Evolutionary conservation across 1,140 invertebrate species (phyloP), one percentile per base, ranked within the genome.

Genomic region (Heterodera schachtii): DNA sequence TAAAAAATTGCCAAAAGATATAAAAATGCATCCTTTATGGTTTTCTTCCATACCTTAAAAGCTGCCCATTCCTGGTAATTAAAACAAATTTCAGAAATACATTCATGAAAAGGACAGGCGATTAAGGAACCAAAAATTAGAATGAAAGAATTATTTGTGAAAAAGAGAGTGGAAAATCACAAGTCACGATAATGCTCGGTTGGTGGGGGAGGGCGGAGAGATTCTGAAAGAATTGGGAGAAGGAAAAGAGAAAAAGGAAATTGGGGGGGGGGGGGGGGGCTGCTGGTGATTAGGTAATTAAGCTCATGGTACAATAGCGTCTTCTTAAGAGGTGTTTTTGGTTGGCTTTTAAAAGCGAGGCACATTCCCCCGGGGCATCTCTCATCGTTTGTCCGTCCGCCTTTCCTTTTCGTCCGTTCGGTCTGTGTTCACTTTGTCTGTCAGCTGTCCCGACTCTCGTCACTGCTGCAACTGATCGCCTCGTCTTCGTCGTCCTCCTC

Each of bases 381-480:
- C 31, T 31, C 31, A 31, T 31, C 31, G 31, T 31, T 31, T 31
- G 31, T 31, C 31, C 31, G 31, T 31, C 31, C 31, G 31, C 1
- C 31, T 1, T 31, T 31, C n/a, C n/a, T n/a, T n/a, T n/a, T n/a
- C n/a, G n/a, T n/a, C n/a, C 57, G 5, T 64, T 64, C 57, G 19
- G 57, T 19, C 16, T 1, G 13, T 64, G 49, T 11, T 8, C 19
- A 19, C 11, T 16, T 47, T 11, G 60, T 60, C 8, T 78, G 8
- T 78, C 47, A 78, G 47, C 77, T 78, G 47, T 31, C 77, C 19
- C 70, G 31, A 47, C 77, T 78, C 70, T 78, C 77, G 8, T 66
- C 52, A 47, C 77, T 78, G 70, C 52, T 67, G 70, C 44, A 64
- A 60, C 43, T 43, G 69, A 11, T 6, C 49, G 49, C 49, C 49